A percentile compares a stretch with the other conserved stretches of the same genome.
phyloP scores from a whole-genome alignment of 2,888 invertebrate genomes.

The Emmelina monodactyla region DNA sequence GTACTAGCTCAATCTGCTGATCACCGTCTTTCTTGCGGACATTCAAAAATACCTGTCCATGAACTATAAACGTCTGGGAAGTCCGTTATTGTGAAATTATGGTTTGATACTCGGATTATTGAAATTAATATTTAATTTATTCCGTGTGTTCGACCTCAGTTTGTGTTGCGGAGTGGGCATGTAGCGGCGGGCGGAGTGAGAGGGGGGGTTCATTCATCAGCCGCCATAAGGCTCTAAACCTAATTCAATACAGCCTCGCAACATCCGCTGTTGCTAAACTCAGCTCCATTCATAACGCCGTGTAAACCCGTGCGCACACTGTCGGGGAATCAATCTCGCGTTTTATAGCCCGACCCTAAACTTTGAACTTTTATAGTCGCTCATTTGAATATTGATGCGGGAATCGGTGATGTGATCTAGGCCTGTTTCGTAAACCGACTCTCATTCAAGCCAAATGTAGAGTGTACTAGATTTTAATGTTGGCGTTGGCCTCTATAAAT shows the following conservation, averaged over 20 bases:
- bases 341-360: not conserved
- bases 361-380: not conserved
- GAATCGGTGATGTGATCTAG: not conserved
- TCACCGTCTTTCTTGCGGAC: too few relatives aligned
- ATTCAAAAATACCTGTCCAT: not conserved
- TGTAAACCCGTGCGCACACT: slow-evolving; percentile 32
- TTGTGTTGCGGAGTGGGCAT: slow-evolving; percentile 18
- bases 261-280: slow-evolving; percentile 67
- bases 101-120: not conserved
- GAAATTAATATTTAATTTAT: slow-evolving; percentile 10
- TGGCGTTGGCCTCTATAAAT: too few relatives aligned
- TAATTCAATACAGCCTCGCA: slow-evolving; percentile 64
- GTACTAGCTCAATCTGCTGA: too few relatives aligned
- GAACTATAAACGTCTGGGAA: not conserved
- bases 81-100: not conserved
- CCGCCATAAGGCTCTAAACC: slow-evolving; percentile 63
- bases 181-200: slow-evolving; percentile 17
- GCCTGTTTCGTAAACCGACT: too few relatives aligned
- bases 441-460: too few relatives aligned
- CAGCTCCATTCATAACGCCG: slow-evolving; percentile 64
- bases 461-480: too few relatives aligned
- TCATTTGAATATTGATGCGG: slow-evolving; percentile 1
- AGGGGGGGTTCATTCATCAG: slow-evolving; percentile 57
- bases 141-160: slow-evolving; percentile 14
- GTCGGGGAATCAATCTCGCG: slow-evolving; percentile 5